Conservation (phyloP, 2,113 vertebrate species). For the Pampusana beccarii region DNA sequence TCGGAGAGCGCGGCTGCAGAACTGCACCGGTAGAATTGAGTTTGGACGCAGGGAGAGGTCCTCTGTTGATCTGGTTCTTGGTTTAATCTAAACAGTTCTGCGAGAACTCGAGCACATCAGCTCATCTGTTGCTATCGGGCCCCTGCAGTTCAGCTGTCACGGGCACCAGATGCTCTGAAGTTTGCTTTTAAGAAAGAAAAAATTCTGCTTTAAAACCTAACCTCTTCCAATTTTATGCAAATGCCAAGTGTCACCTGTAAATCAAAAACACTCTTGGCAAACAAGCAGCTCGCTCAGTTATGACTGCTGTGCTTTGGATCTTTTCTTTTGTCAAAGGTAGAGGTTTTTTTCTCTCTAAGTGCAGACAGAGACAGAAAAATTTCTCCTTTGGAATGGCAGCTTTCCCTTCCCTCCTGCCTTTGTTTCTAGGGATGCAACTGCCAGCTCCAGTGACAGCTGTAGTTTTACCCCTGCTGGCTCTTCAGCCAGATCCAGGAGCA, state of each 20-base stretch:
- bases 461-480: slow-evolving; percentile 7
- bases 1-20: background rate
- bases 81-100: background rate
- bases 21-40: background rate
- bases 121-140: background rate
- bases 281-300: background rate
- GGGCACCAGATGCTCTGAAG: background rate
- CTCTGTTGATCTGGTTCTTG: background rate
- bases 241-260: background rate
- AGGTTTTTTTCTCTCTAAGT: background rate
- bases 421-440: background rate
- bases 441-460: background rate
- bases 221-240: background rate
- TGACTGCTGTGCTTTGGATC: background rate
- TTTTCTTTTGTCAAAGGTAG: background rate
- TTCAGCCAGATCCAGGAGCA: background rate
- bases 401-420: background rate
- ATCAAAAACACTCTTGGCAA: background rate
- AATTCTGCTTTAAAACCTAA: background rate
- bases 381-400: background rate
- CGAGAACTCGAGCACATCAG: background rate
- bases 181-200: background rate
- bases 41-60: background rate
- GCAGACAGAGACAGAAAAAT: background rate
- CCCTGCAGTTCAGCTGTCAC: background rate